These are phyloP conservation scores for Wiebesia pumilae DNA, from an alignment of 1,140 invertebrate genomes.

Conservation along the genomic window DNA sequence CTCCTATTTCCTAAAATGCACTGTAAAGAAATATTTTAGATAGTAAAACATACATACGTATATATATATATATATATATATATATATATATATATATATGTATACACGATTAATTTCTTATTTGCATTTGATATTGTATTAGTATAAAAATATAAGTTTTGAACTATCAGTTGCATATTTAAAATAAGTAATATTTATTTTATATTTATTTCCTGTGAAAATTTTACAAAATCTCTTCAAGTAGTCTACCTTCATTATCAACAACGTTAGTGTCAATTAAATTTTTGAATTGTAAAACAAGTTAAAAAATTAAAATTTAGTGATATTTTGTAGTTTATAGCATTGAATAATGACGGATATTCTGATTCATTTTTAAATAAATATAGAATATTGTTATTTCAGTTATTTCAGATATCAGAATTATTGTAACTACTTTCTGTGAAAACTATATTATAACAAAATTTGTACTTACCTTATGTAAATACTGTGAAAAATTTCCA, in stretches of 20 bases:
- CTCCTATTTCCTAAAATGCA: background rate
- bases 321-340: no score
- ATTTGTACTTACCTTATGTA: no score
- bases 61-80: background rate
- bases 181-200: background rate
- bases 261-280: background rate
- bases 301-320: background rate
- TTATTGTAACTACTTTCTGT: no score
- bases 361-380: background rate
- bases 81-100: background rate
- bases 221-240: no score
- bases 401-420: no score
- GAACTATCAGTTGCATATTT: background rate
- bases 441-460: no score
- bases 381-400: background rate
- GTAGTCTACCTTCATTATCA: background rate
- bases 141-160: background rate
- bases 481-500: no score
- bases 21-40: background rate
- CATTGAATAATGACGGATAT: no score
- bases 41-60: background rate
- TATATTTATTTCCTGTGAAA: no score
- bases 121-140: no score
- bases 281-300: no score
- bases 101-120: no score